A percentile compares a stretch with the other conserved stretches of the same genome.
Evolutionary conservation across 2,113 vertebrate species (phyloP).

Genomic region (Centropus bengalensis): DNA sequence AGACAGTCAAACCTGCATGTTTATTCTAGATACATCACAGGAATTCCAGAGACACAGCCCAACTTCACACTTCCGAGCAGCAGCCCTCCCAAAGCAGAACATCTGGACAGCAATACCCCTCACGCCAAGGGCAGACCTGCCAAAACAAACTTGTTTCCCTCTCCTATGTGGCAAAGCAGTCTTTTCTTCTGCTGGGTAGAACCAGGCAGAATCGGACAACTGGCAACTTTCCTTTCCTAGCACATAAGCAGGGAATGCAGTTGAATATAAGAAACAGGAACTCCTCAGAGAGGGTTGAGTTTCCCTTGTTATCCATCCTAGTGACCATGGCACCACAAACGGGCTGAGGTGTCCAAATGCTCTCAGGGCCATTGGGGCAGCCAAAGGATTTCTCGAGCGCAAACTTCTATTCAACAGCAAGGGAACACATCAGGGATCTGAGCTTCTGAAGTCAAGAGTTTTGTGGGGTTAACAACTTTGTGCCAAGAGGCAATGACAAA

Average conservation of each 20-base stretch:
- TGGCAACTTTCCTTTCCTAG: background rate
- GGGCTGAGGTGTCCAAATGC: fast-evolving
- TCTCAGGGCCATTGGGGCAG: background rate
- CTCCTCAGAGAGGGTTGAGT: background rate
- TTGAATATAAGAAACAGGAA: background rate
- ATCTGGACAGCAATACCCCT: background rate
- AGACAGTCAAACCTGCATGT: background rate
- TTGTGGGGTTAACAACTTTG: background rate
- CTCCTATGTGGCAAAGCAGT: background rate
- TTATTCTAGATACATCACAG: background rate
- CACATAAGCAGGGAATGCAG: background rate
- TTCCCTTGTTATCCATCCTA: background rate
- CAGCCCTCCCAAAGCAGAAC: background rate
- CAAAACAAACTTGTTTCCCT: background rate
- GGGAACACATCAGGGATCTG: background rate
- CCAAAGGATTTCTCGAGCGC: background rate
- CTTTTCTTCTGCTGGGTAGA: background rate
- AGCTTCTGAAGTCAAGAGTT: background rate
- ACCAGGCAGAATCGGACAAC: background rate
- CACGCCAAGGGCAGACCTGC: background rate
- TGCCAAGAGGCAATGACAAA: background rate
- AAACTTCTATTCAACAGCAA: background rate
- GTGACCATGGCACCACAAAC: fast-evolving
- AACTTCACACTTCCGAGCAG: background rate
- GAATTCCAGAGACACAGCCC: background rate